Base-by-base conservation (phyloP, 2,888 invertebrate species). In the Halictus quadricinctus region DNA sequence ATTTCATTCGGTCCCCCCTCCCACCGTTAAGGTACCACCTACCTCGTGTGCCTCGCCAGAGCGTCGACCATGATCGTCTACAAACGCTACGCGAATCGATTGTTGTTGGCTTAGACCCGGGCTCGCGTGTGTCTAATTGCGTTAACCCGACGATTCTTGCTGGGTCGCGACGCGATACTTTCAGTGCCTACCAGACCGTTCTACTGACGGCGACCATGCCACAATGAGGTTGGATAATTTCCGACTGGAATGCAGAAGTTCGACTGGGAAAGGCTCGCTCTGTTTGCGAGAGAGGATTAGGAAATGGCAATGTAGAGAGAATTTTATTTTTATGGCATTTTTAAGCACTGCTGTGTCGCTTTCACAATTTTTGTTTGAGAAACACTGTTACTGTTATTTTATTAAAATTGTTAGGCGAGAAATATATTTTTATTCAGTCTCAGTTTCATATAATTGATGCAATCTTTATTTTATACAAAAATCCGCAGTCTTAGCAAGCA, bases 1-100 rank as follows among this genome's bases (percentile, higher is more conserved):
- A 73, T 86, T 81, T 77, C 85, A 75, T 85, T 84, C 54, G 54
- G n/a, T 84, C 64, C 54, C 70, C 21, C 74, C 83, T 25, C 15
- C 64, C 29, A 15, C 29, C 29, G 29, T 10, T 54, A n/a, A 54
- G 54, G 54, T n/a, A 21, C 54, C 54, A 54, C 54, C 54, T 54
- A 54, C 54, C 15, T 60, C 60, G 13, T 60, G 60, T 6, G 60
- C 25, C 60, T 64, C 15, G 64, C n/a, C 21, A 10, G 21, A 21
- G 21, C 54, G 54, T 21, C 54, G 54, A 54, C n/a, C 54, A 54
- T n/a, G 10, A 54, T 69, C 69, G 25, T 41, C 69, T 54, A 48
- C 72, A 21, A 50, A 25, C 50, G 60, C 60, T 25, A 12, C 50
- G 8, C 2, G 43, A 13, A 72, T 77, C 77, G 43, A 81, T 78